These are phyloP conservation scores for Drosophila cyrtoloma DNA, from an alignment of 2,888 invertebrate species.

Conservation along the genomic window DNA sequence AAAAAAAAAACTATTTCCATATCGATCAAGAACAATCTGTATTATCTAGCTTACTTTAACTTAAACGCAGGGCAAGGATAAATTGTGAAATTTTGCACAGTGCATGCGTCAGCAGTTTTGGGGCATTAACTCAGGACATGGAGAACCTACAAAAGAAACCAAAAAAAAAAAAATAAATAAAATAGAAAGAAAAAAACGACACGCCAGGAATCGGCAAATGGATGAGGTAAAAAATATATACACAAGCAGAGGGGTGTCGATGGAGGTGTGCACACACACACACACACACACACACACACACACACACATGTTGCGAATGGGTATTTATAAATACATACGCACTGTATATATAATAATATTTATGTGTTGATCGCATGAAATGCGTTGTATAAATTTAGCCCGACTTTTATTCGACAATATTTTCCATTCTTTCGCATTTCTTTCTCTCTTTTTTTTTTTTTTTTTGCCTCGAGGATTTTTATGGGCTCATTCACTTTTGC, in stretches of 20 bases:
- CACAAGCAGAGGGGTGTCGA: background rate
- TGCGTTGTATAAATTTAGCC: constrained; percentile 76
- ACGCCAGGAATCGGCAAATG: constrained; percentile 27
- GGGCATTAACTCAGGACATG: constrained; percentile 36
- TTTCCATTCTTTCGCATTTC: constrained; percentile 38
- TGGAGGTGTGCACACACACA: background rate
- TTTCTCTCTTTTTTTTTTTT: constrained; percentile 14
- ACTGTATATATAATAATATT: constrained; percentile 73
- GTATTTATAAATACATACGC: constrained; percentile 35
- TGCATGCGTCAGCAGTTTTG: constrained; percentile 18
- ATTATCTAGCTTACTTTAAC: background rate
- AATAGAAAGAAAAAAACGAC: background rate
- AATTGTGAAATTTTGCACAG: constrained; percentile 18
- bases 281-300: background rate
- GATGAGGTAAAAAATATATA: constrained; percentile 11
- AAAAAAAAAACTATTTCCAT: background rate
- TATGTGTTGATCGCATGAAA: constrained; percentile 81
- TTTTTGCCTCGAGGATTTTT: constrained; percentile 42
- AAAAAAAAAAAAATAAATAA: background rate
- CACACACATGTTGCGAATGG: constrained; percentile 33
- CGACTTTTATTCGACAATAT: constrained; percentile 66
- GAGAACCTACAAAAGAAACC: background rate
- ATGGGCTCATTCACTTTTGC: constrained; percentile 55
- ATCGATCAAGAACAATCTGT: background rate
- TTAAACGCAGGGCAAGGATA: background rate